Percentiles rank a stretch among this genome's conserved stretches.
Evolutionary conservation across 2,888 invertebrate genomes (phyloP).

Genomic region (Himalopsyche japonica): DNA sequence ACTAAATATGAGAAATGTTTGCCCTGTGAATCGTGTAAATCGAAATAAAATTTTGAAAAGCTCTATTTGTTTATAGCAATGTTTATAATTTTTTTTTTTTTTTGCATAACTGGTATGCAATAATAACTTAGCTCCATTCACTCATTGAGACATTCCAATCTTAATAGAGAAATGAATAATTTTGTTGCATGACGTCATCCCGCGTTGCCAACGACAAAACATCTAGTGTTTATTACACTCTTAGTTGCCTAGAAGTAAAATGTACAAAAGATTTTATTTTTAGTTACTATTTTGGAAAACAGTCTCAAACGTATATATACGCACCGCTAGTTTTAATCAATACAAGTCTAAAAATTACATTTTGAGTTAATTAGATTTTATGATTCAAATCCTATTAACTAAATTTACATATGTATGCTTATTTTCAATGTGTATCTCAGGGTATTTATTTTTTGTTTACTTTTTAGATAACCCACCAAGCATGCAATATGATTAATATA

Average conservation of each 20-base stretch:
- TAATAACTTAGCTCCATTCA: slow-evolving; percentile 27
- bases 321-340: no score
- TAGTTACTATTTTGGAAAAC: background rate
- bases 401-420: no score
- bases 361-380: no score
- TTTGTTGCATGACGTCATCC: slow-evolving; percentile 29
- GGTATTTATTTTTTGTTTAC: no score
- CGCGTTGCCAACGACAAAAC: background rate
- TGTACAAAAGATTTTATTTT: background rate
- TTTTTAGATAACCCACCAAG: no score
- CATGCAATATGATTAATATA: no score
- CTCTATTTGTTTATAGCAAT: slow-evolving; percentile 1
- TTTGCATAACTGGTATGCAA: background rate
- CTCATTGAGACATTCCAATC: slow-evolving; percentile 41
- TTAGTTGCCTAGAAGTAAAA: background rate
- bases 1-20: no score
- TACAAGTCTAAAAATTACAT: no score
- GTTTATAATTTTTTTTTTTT: background rate
- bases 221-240: background rate
- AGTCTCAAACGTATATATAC: no score
- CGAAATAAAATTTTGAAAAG: background rate
- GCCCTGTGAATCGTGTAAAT: no score
- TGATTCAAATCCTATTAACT: no score
- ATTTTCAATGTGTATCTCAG: no score
- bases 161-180: slow-evolving; percentile 38